These are phyloP conservation scores for Hirtodrosophila alboralis DNA, from an alignment of 2,888 invertebrate species.

Conservation along the genomic window DNA sequence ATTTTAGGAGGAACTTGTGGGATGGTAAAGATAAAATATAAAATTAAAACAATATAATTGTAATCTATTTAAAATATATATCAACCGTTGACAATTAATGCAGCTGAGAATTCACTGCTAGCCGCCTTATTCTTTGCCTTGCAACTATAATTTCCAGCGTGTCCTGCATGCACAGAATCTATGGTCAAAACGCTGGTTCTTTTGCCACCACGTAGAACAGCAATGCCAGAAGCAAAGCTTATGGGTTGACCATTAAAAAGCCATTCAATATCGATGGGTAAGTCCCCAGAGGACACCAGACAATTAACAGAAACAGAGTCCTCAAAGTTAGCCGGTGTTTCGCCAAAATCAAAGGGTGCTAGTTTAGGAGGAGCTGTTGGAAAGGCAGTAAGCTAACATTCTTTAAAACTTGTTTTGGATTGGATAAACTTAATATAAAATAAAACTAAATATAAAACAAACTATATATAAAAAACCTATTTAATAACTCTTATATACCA, in stretches of 20 bases:
- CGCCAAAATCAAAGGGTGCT: conserved; percentile 90
- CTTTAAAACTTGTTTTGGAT: too few relatives aligned
- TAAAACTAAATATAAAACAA: not conserved
- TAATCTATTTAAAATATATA: too few relatives aligned
- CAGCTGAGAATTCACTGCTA: conserved; percentile 84
- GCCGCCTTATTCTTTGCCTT: conserved; percentile 87
- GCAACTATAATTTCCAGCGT: conserved; percentile 88
- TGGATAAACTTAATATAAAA: conserved; percentile 4
- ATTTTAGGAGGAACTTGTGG: conserved; percentile 85
- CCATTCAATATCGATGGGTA: conserved; percentile 89
- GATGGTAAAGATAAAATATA: conserved; percentile 1
- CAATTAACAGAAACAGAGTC: conserved; percentile 90
- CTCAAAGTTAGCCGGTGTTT: conserved; percentile 88
- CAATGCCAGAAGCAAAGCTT: conserved; percentile 77
- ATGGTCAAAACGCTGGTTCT: conserved; percentile 87
- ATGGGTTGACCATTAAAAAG: conserved; percentile 82
- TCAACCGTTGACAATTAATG: conserved; percentile 83
- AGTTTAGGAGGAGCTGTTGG: conserved; percentile 90
- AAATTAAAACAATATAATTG: conserved; percentile 29
- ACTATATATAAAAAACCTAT: not conserved
- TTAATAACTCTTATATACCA: conserved; percentile 83
- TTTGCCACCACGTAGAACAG: conserved; percentile 84
- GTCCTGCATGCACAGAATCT: conserved; percentile 87
- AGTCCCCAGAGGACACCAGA: conserved; percentile 89
- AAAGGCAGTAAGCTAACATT: too few relatives aligned